phyloP scores from a whole-genome alignment of 2,113 vertebrate species.

The Callipepla squamata region DNA sequence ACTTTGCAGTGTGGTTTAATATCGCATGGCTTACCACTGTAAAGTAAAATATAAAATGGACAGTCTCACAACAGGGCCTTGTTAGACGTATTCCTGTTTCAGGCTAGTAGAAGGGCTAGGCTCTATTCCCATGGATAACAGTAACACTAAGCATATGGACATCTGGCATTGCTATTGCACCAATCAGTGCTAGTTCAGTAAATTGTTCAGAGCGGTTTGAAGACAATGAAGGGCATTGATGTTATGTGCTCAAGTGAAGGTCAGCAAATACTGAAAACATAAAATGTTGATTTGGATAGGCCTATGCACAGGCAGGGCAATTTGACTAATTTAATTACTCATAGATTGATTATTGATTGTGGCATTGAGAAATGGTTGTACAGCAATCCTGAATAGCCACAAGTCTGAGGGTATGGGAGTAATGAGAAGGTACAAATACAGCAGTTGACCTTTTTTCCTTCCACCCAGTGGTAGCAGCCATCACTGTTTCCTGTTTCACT shows the following conservation, averaged over 20 bases:
- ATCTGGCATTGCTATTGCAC: background rate
- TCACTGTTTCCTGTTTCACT: slow-evolving; percentile 51
- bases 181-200: background rate
- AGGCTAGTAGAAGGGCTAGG: background rate
- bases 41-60: background rate
- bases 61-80: background rate
- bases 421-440: slow-evolving; percentile 30
- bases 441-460: slow-evolving; percentile 38
- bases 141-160: accelerated
- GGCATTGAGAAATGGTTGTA: background rate
- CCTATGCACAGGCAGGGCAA: background rate
- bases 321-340: background rate
- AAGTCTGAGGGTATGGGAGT: slow-evolving; percentile 10
- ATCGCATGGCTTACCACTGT: background rate
- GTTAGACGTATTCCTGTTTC: background rate
- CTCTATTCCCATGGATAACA: accelerated
- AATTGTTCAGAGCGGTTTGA: background rate
- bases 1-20: background rate
- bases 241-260: background rate
- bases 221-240: background rate
- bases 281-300: background rate
- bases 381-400: background rate
- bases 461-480: slow-evolving; percentile 36
- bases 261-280: background rate
- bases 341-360: background rate